Percentiles rank a stretch among this genome's conserved stretches.
Evolutionary conservation across 1,140 invertebrate species (phyloP).

Genomic region (Diabrotica undecimpunctata): DNA sequence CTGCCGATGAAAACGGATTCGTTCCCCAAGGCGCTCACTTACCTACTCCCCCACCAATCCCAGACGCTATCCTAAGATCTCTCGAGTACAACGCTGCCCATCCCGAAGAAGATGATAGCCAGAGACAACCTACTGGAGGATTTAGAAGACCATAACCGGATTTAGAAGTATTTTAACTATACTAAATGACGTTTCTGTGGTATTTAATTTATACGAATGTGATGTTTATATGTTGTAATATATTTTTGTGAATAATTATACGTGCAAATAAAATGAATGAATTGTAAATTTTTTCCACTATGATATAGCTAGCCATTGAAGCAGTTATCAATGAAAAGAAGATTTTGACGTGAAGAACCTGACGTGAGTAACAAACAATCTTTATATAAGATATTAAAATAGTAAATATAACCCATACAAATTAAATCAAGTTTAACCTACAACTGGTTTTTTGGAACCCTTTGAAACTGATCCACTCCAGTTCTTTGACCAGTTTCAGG

Average conservation of each 20-base stretch:
- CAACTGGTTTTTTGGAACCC: no score
- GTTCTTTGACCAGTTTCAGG: no score
- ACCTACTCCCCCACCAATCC: slow-evolving; percentile 28
- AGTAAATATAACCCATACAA: no score
- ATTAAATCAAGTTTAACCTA: no score
- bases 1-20: slow-evolving; percentile 30
- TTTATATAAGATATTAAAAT: no score
- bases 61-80: slow-evolving; percentile 27
- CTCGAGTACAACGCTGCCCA: slow-evolving; percentile 28
- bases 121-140: neutral
- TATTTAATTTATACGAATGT: neutral
- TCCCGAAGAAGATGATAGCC: slow-evolving; percentile 20
- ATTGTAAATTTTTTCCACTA: no score
- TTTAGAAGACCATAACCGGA: neutral
- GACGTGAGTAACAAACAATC: no score
- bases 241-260: neutral
- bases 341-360: no score
- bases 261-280: neutral
- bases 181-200: neutral
- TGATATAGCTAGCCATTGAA: no score
- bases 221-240: slow-evolving; percentile 4
- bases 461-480: no score
- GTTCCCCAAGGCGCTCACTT: slow-evolving; percentile 25
- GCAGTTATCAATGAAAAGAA: no score
- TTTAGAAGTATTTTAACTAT: neutral